Conservation (phyloP, 2,888 invertebrate genomes). For the Allacma fusca region DNA sequence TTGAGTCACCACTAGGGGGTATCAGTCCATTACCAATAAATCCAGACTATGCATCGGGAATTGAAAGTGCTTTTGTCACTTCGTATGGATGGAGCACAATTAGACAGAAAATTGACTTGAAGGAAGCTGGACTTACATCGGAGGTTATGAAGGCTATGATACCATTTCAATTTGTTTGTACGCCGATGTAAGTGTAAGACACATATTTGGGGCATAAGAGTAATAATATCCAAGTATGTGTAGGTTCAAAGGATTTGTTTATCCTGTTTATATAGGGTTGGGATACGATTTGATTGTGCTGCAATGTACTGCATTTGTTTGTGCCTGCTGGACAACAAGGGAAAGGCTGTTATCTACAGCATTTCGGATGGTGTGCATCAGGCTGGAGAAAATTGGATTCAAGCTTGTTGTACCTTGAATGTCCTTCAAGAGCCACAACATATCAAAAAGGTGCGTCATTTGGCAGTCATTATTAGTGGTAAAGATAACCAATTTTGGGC, state of each 20-base stretch:
- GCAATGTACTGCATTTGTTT: slow-evolving; percentile 46
- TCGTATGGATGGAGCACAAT: slow-evolving; percentile 49
- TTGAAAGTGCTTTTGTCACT: slow-evolving; percentile 48
- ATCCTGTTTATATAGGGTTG: slow-evolving; percentile 39
- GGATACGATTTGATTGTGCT: slow-evolving; percentile 51
- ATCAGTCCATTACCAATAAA: neutral
- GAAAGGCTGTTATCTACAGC: slow-evolving; percentile 24
- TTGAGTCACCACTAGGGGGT: neutral
- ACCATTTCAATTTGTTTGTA: slow-evolving; percentile 50
- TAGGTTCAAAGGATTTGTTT: too few relatives aligned
- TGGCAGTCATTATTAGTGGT: slow-evolving; percentile 49
- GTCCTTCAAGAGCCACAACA: slow-evolving; percentile 30
- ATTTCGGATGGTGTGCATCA: slow-evolving; percentile 26
- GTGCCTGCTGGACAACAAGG: slow-evolving; percentile 39
- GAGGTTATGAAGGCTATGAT: slow-evolving; percentile 49
- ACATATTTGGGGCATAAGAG: too few relatives aligned
- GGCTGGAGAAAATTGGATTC: neutral
- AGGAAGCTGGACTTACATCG: slow-evolving; percentile 51
- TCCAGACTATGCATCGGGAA: neutral
- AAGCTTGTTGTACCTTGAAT: neutral
- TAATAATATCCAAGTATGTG: too few relatives aligned
- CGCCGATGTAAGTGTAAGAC: slow-evolving; percentile 45
- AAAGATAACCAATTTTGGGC: slow-evolving; percentile 43
- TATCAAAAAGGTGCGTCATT: slow-evolving; percentile 46
- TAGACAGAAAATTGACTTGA: slow-evolving; percentile 47